Base-by-base conservation (phyloP, 64 coral and sea anemone species). In the Platygyra sinensis region DNA sequence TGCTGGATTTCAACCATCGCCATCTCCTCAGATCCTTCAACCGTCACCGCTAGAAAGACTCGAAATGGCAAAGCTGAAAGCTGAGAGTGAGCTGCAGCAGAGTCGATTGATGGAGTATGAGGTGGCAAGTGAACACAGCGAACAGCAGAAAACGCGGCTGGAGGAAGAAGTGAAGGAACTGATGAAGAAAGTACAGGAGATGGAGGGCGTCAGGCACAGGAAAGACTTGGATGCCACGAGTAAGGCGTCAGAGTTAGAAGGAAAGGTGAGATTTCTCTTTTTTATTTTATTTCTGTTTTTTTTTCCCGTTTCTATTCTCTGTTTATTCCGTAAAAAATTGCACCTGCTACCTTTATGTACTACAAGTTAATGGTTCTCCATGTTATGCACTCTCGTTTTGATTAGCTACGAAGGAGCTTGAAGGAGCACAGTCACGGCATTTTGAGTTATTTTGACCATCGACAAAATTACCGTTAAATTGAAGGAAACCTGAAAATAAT, bases 121-220 rank as follows among this genome's bases (percentile, higher is more conserved):
- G 19, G 87, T 94, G 2, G 73, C 73, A 1, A 88, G 72, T 74
- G 92, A 94, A 19, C 87, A 94, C 25, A 82, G 89, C 20, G 79
- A 62, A 1, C 62, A 88, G 30, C 77, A 92, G 62, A 96, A 93
- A 38, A 76, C 80, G 13, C 90, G 80, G n/a, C 74, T 96, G 5
- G 95, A 94, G 62, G 92, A 90, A 11, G 95, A 98, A 72, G 73
- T 98, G 38, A 94, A 92, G 31, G 73, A 75, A 9, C 74, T 98
- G 74, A 85, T 98, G 79, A 92, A 77, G 72, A 94, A 75, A 76
- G 87, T 94, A 24, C 93, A 94, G 22, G 87, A 92, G 9, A 94
- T 94, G 62, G 89, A 98, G 91, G 78, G 75, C 10, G 22, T 74
- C 63, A 81, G 67, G 28, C 93, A 92, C 25, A 92, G 62, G 73